Base-by-base conservation (phyloP, 2,113 vertebrate species). In the Ceratotherium simum region DNA sequence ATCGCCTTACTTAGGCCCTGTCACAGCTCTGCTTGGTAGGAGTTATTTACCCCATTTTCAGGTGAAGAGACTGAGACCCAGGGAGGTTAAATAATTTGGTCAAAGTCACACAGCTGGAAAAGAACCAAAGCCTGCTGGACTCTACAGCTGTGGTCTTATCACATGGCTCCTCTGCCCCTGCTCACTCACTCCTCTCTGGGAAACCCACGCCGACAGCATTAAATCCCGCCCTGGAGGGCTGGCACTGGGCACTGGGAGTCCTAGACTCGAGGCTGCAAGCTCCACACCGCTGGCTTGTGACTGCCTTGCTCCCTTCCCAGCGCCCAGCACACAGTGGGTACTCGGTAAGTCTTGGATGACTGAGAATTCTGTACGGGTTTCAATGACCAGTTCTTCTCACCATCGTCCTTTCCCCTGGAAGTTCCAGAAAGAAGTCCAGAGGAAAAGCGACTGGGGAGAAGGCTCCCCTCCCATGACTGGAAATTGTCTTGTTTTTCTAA, bases 351-450 rank as follows among this genome's bases (percentile, higher is more conserved):
- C 60, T 69, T 17, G 42, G 67, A 84, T 56, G 48, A 90, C 48
- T 46, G 56, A 31, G 31, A n/a, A 42, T 64, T 88, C 80, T 33
- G 13, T 36, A 29, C 6, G 58, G 72, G 65, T 58, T 91, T 86
- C 72, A 23, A 17, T 29, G 21, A 70, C 21, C 9, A 27, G 69
- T 27, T 48, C 23, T 67, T 80, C 17, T 81, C 51, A 76, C 36
- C 16, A 1, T 72, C 39, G 29, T 65, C 80, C 39, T 80, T 67
- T 58, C 76, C n/a, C n/a, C 3, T 10, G 76, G 80, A 95, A 62
- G 56, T 46, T 84, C 93, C 27, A 75, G 79, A 69, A 79, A 33
- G 92, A 91, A 91, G n/a, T 36, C n/a, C 46, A 39, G 46, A 94
- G 16, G 42, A 42, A 51, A 65, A 90, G 54, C 54, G 73, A 48